Conservation (phyloP, 2,113 vertebrate genomes). For the Melanocharis versteri region DNA sequence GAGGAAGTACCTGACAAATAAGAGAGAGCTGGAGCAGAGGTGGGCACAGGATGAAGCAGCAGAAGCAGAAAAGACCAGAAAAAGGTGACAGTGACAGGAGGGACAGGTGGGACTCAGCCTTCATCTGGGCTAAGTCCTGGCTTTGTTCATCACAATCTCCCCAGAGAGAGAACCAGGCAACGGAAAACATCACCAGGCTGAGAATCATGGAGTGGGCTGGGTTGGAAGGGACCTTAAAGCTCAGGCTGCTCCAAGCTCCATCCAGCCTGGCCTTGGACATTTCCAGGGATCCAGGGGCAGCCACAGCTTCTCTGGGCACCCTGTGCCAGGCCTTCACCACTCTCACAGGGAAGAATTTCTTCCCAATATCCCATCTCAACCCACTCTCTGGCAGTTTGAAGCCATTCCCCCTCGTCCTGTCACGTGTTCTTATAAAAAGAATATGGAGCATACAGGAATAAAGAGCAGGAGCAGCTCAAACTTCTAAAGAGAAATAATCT, state of each 20-base stretch:
- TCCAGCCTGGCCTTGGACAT: neutral
- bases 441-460: rapidly evolving
- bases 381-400: neutral
- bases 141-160: neutral
- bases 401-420: neutral
- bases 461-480: neutral
- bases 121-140: neutral
- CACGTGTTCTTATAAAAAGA: neutral
- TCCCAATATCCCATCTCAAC: neutral
- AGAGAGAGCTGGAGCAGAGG: neutral
- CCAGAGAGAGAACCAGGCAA: neutral
- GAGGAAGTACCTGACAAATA: neutral
- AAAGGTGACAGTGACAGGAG: neutral
- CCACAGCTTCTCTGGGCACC: neutral
- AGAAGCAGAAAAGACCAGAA: neutral
- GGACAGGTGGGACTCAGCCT: neutral
- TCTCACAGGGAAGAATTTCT: neutral
- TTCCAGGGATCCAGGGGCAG: neutral
- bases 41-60: neutral
- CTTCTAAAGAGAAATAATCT: neutral
- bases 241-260: neutral
- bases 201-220: neutral
- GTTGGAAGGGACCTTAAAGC: neutral
- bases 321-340: neutral
- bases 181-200: neutral